Evolutionary conservation across 2,888 invertebrate genomes (phyloP).

Genomic region (Conops quadrifasciatus): DNA sequence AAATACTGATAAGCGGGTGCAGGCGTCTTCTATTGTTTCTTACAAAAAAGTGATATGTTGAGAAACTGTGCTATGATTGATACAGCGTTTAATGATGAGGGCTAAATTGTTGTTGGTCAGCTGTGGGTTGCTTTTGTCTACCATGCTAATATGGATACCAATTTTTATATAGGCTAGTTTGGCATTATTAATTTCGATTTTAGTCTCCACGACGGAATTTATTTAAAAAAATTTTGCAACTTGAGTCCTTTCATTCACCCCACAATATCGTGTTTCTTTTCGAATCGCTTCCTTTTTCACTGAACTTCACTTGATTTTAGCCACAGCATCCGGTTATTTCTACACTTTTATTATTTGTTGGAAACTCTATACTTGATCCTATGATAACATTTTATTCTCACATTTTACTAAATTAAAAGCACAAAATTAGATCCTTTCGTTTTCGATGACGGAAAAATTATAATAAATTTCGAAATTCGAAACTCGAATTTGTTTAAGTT

Average conservation of each 20-base stretch:
- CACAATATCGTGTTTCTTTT: not conserved
- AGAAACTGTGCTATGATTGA: not conserved
- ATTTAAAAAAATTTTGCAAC: not conserved
- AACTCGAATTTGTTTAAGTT: too few species aligned
- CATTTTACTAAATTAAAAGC: not conserved
- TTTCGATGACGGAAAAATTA: constrained; percentile 28
- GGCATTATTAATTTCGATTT: not conserved
- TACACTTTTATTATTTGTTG: not conserved
- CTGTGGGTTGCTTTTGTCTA: not conserved
- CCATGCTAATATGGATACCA: not conserved
- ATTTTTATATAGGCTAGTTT: not conserved
- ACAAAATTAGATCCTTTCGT: constrained; percentile 14
- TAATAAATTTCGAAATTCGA: constrained; percentile 24
- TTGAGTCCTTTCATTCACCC: constrained; percentile 10
- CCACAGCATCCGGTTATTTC: not conserved
- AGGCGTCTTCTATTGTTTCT: constrained; percentile 7
- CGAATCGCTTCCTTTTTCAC: too few species aligned
- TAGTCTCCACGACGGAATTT: not conserved
- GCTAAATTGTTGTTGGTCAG: not conserved
- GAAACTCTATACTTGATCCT: not conserved
- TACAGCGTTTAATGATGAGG: not conserved
- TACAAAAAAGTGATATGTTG: constrained; percentile 29
- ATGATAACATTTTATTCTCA: not conserved
- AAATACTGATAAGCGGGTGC: constrained; percentile 27
- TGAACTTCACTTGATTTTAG: not conserved